Conservation (phyloP, 2,113 vertebrate species). For the Muscicapa adusta region DNA sequence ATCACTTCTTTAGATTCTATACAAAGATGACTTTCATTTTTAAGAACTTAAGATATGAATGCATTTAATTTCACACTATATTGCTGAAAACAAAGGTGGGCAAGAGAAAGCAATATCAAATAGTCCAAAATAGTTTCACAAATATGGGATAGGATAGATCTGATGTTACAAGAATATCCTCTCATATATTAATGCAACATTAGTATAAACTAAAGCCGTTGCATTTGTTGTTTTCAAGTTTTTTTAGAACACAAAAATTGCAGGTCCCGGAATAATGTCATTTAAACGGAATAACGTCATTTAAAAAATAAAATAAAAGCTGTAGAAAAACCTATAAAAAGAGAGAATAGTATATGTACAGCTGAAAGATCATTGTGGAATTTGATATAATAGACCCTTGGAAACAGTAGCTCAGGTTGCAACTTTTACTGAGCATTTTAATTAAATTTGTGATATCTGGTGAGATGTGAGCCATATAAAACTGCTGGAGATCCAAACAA, state of each 20-base stretch:
- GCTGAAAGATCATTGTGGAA: neutral
- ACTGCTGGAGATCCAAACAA: neutral
- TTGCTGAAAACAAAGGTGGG: conserved; percentile 47
- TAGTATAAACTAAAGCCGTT: neutral
- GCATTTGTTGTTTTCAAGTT: neutral
- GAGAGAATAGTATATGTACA: conserved; percentile 20
- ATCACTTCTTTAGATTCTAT: conserved; percentile 33
- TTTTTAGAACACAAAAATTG: neutral
- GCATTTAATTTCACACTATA: conserved; percentile 27
- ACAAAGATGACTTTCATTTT: conserved; percentile 42
- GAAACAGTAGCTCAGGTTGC: neutral
- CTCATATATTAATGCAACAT: neutral
- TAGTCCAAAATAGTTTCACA: neutral
- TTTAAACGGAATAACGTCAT: neutral
- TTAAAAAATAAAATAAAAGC: conserved; percentile 7
- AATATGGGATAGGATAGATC: neutral
- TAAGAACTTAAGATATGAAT: conserved; percentile 23
- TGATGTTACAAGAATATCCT: neutral
- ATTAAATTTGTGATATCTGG: neutral
- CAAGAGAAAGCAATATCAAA: neutral
- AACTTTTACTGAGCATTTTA: neutral
- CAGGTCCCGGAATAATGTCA: neutral
- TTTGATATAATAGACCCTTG: conserved; percentile 11
- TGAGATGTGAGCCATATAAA: neutral
- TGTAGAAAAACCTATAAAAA: conserved; percentile 26